Conservation (phyloP, 1,140 invertebrate genomes). For the Plodia interpunctella region DNA sequence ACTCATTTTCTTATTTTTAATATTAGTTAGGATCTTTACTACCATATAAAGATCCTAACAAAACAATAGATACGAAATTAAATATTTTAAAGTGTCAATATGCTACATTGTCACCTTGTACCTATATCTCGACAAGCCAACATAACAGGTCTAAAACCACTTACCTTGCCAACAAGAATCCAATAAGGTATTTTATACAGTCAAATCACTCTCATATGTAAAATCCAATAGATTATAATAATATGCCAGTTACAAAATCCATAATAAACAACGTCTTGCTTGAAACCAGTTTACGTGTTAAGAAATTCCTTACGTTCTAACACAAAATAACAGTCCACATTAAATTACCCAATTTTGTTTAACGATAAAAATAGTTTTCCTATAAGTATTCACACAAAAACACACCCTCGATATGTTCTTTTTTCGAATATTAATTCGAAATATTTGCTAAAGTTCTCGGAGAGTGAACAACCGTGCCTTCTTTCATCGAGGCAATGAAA, state of each 20-base stretch:
- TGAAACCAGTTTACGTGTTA: constrained; percentile 26
- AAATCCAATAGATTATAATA: constrained; percentile 18
- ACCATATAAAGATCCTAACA: no score
- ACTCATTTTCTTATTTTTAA: no score
- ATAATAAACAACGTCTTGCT: constrained; percentile 16
- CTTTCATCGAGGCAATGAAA: constrained; percentile 32
- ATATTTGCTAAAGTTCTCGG: constrained; percentile 27
- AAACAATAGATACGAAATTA: not conserved
- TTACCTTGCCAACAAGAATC: constrained; percentile 39
- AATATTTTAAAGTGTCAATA: not conserved
- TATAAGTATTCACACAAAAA: constrained; percentile 24
- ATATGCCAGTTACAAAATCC: constrained; percentile 32
- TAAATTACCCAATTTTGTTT: constrained; percentile 18
- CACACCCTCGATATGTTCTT: constrained; percentile 16
- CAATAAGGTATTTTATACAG: constrained; percentile 22
- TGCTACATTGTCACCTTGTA: not conserved
- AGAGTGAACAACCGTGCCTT: constrained; percentile 29
- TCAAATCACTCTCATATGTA: not conserved
- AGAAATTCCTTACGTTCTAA: constrained; percentile 20
- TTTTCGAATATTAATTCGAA: constrained; percentile 16
- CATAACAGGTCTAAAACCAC: constrained; percentile 13
- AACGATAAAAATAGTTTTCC: constrained; percentile 17
- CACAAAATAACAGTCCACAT: not conserved
- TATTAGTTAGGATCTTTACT: no score
- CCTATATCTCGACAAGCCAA: not conserved